phyloP scores from a whole-genome alignment of 2,113 vertebrate species.

The Psettodes erumei region DNA sequence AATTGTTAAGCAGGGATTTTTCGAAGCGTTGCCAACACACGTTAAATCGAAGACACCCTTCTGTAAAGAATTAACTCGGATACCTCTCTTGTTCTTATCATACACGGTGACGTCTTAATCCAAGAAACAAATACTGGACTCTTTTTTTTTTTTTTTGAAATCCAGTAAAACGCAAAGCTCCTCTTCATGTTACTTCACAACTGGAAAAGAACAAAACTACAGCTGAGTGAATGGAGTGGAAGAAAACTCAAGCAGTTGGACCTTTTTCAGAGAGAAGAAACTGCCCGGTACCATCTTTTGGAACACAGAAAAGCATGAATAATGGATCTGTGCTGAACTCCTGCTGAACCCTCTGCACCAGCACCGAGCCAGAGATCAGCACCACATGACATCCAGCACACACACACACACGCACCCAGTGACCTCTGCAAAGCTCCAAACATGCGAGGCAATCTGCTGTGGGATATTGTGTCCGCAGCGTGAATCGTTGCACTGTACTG shows the following conservation, averaged over 20 bases:
- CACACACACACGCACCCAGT: slow-evolving; percentile 51
- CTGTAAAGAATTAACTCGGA: slow-evolving; percentile 44
- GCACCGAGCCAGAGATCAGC: slow-evolving; percentile 67
- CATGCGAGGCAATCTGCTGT: slow-evolving; percentile 35
- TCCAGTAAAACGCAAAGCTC: slow-evolving; percentile 8
- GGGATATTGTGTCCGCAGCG: slow-evolving; percentile 51
- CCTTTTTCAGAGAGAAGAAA: slow-evolving; percentile 25
- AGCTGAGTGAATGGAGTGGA: neutral
- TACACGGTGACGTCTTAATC: slow-evolving; percentile 18
- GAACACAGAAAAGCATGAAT: slow-evolving; percentile 71
- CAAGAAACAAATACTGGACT: slow-evolving; percentile 25
- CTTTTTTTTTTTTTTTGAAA: slow-evolving; percentile 13
- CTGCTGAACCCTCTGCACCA: slow-evolving; percentile 74
- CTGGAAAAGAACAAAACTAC: neutral
- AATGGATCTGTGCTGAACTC: slow-evolving; percentile 78
- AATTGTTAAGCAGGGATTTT: slow-evolving; percentile 78
- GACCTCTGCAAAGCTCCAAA: slow-evolving; percentile 62
- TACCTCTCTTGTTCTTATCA: slow-evolving; percentile 19
- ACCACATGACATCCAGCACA: slow-evolving; percentile 67
- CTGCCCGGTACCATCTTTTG: slow-evolving; percentile 38
- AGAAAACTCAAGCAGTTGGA: slow-evolving; percentile 1
- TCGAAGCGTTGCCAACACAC: slow-evolving; percentile 64
- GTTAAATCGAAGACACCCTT: slow-evolving; percentile 49
- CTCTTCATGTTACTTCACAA: slow-evolving; percentile 5
- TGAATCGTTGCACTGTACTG: slow-evolving; percentile 63